Evolutionary conservation across 2,888 invertebrate species (phyloP).

Genomic region (Pristionchus fissidentatus): DNA sequence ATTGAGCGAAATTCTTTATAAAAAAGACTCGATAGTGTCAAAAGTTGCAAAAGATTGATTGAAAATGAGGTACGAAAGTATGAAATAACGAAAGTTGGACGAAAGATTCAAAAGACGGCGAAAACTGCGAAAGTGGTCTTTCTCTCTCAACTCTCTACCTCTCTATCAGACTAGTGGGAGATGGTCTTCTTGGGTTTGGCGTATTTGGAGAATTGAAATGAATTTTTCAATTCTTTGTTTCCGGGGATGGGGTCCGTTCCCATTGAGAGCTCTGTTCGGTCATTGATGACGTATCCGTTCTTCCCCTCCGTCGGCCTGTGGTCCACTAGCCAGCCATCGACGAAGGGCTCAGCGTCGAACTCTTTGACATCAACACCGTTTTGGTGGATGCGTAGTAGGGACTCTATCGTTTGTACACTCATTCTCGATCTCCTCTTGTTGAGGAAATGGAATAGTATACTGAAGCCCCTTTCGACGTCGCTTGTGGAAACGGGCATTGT

Average conservation of each 20-base stretch:
- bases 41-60: no score
- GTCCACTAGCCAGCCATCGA: neutral
- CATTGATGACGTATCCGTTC: neutral
- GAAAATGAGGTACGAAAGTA: no score
- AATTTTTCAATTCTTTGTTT: neutral
- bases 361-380: neutral
- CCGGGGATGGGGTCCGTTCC: neutral
- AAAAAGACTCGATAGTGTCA: no score
- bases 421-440: neutral
- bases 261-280: neutral
- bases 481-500: neutral
- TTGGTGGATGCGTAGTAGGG: neutral
- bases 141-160: no score
- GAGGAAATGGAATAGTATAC: neutral
- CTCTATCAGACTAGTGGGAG: no score
- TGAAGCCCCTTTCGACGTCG: slow-evolving; percentile 7
- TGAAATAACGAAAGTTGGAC: no score
- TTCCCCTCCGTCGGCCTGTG: neutral
- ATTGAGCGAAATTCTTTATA: no score
- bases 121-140: no score
- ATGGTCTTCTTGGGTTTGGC: no score
- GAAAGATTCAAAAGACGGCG: no score
- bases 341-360: neutral
- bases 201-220: no score
- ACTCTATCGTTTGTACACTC: neutral